phyloP scores from a whole-genome alignment of 2,888 invertebrate genomes.

The Julus scandinavius region DNA sequence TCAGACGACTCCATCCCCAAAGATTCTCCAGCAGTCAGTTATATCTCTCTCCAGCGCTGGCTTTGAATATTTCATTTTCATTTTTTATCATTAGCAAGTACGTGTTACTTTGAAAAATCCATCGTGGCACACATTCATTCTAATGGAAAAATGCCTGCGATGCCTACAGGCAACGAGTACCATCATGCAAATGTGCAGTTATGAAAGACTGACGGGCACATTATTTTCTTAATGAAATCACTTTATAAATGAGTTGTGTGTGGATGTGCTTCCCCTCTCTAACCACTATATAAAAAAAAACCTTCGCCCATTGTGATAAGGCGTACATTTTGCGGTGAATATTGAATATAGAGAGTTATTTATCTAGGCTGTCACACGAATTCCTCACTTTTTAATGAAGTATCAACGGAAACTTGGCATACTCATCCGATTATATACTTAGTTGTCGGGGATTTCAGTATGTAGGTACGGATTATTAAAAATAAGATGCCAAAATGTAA shows the following conservation, averaged over 20 bases:
- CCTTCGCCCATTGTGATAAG: conserved; percentile 13
- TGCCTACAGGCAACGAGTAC: neutral
- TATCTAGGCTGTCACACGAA: neutral
- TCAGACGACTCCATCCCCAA: neutral
- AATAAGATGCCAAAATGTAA: neutral
- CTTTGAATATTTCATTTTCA: conserved; percentile 26
- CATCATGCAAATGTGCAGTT: conserved; percentile 25
- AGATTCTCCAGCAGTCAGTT: neutral
- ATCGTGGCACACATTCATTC: neutral
- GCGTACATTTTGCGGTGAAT: conserved; percentile 10
- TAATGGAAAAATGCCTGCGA: conserved; percentile 21
- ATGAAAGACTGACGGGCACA: conserved; percentile 33
- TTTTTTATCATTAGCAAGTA: conserved; percentile 31
- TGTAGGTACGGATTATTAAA: neutral
- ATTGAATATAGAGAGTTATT: conserved; percentile 26
- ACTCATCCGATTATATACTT: conserved; percentile 10
- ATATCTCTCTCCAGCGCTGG: neutral
- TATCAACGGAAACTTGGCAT: neutral
- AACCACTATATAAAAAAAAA: conserved; percentile 8
- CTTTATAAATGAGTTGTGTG: neutral
- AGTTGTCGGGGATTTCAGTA: neutral
- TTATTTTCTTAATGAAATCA: conserved; percentile 33
- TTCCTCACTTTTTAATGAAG: conserved; percentile 33
- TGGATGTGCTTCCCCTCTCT: conserved; percentile 14
- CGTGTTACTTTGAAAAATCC: conserved; percentile 19